phyloP scores from a whole-genome alignment of 2,797 vertebrate species.

The Labroides dimidiatus region DNA sequence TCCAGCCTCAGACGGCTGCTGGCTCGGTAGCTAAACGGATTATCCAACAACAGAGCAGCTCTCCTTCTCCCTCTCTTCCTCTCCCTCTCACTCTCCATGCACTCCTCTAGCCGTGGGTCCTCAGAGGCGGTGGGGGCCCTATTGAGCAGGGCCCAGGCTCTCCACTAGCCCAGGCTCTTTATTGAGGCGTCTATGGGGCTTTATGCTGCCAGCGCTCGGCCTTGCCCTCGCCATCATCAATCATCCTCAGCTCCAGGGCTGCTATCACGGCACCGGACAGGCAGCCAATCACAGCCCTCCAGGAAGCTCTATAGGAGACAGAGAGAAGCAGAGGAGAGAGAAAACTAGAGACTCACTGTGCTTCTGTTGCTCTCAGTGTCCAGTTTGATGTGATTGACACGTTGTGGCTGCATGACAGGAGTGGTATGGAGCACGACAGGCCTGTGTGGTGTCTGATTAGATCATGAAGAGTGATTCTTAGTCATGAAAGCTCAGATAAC shows the following conservation, averaged over 20 bases:
- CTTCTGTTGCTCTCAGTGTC: constrained; percentile 58
- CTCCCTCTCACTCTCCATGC: constrained; percentile 64
- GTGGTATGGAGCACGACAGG: constrained; percentile 47
- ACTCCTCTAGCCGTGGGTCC: constrained; percentile 70
- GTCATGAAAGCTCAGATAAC: constrained; percentile 63
- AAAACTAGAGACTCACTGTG: constrained; percentile 70
- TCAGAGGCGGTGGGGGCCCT: constrained; percentile 83
- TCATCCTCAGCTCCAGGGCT: constrained; percentile 93
- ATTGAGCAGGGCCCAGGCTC: constrained; percentile 93
- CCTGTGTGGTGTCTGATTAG: constrained; percentile 58
- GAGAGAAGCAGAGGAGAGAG: constrained; percentile 68
- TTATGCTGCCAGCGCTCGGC: constrained; percentile 93
- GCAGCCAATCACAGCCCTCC: constrained; percentile 92
- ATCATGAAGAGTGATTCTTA: constrained; percentile 53
- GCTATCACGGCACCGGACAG: constrained; percentile 90
- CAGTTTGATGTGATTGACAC: constrained; percentile 75
- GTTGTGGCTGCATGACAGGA: constrained; percentile 63
- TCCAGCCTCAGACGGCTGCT: constrained; percentile 91
- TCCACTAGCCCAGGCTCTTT: constrained; percentile 92
- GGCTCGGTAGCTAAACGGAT: constrained; percentile 94
- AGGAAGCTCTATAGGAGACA: constrained; percentile 84
- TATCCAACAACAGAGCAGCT: constrained; percentile 98
- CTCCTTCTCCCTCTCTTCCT: constrained; percentile 86
- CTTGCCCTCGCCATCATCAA: constrained; percentile 99
- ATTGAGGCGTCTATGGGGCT: constrained; percentile 94